Evolutionary conservation across 2,888 invertebrate genomes (phyloP).

Genomic region (Palloptera scutellata): DNA sequence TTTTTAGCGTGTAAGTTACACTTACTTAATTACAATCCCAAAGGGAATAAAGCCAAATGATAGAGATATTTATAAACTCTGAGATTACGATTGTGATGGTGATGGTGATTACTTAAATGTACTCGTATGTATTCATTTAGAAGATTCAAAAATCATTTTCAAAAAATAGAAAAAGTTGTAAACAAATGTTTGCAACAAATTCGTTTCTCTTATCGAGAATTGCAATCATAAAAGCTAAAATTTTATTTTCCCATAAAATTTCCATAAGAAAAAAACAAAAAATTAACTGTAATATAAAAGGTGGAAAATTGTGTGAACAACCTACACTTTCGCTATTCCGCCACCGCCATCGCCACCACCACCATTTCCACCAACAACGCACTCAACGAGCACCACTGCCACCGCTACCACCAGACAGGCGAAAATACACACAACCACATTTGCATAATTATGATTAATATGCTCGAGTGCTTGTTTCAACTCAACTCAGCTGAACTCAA

Average conservation of each 20-base stretch:
- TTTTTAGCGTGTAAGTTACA: not conserved
- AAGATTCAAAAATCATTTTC: not conserved
- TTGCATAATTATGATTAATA: slow-evolving; percentile 60
- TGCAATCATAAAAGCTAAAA: slow-evolving; percentile 13
- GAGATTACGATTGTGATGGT: not conserved
- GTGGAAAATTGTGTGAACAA: slow-evolving; percentile 58
- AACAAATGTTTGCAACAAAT: slow-evolving; percentile 18
- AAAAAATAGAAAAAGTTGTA: not conserved
- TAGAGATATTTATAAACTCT: too few species aligned
- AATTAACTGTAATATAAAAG: slow-evolving; percentile 57
- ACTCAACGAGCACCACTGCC: not conserved
- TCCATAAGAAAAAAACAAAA: slow-evolving; percentile 41
- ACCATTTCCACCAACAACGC: not conserved
- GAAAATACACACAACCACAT: slow-evolving; percentile 34
- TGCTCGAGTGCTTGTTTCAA: slow-evolving; percentile 25
- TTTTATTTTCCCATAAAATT: slow-evolving; percentile 20
- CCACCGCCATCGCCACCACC: not conserved
- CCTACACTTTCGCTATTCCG: slow-evolving; percentile 36
- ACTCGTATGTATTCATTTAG: too few species aligned
- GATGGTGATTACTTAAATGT: not conserved
- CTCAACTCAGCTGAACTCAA: too few species aligned
- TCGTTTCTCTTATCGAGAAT: slow-evolving; percentile 19
- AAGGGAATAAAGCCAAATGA: too few species aligned
- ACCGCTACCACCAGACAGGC: not conserved
- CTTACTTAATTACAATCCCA: too few species aligned